Evolutionary conservation across 2,797 vertebrate species (phyloP).

Genomic region (Arnoldichthys spilopterus): DNA sequence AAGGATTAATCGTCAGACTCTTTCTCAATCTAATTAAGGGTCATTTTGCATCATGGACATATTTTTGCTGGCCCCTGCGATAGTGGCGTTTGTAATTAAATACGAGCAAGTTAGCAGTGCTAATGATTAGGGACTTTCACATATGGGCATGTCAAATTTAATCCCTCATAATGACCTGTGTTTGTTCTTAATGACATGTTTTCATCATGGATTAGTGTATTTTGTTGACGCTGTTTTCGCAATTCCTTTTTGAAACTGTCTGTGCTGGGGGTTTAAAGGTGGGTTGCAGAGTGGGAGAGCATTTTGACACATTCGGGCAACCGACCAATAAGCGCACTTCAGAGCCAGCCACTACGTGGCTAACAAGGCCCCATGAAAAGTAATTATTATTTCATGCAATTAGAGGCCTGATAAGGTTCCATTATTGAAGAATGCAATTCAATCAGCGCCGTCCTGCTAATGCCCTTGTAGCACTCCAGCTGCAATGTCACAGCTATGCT

Average conservation of each 20-base stretch:
- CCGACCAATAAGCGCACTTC: slow-evolving; percentile 61
- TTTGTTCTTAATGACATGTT: slow-evolving; percentile 71
- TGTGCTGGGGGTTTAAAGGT: slow-evolving; percentile 1
- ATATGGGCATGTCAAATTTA: slow-evolving; percentile 74
- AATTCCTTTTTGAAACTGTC: slow-evolving; percentile 48
- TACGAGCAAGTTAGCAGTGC: slow-evolving; percentile 62
- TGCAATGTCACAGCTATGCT: slow-evolving; percentile 24
- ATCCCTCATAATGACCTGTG: slow-evolving; percentile 72
- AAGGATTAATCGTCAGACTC: slow-evolving; percentile 67
- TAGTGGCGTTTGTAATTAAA: slow-evolving; percentile 75
- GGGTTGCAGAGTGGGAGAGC: slow-evolving; percentile 8
- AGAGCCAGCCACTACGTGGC: slow-evolving; percentile 55
- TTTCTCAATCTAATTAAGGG: slow-evolving; percentile 77
- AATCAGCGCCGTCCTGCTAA: slow-evolving; percentile 38
- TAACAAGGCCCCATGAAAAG: slow-evolving; percentile 49
- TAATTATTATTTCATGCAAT: slow-evolving; percentile 56
- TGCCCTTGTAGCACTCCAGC: slow-evolving; percentile 42
- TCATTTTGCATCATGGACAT: slow-evolving; percentile 74
- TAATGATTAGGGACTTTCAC: slow-evolving; percentile 73
- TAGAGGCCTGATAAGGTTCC: slow-evolving; percentile 46
- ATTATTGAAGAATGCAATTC: slow-evolving; percentile 47
- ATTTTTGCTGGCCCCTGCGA: slow-evolving; percentile 67
- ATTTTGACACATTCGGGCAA: slow-evolving; percentile 26
- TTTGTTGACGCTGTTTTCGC: slow-evolving; percentile 61
- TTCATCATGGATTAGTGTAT: slow-evolving; percentile 72